Evolutionary conservation across 2,888 invertebrate species (phyloP).

Genomic region (Cyaniris semiargus): DNA sequence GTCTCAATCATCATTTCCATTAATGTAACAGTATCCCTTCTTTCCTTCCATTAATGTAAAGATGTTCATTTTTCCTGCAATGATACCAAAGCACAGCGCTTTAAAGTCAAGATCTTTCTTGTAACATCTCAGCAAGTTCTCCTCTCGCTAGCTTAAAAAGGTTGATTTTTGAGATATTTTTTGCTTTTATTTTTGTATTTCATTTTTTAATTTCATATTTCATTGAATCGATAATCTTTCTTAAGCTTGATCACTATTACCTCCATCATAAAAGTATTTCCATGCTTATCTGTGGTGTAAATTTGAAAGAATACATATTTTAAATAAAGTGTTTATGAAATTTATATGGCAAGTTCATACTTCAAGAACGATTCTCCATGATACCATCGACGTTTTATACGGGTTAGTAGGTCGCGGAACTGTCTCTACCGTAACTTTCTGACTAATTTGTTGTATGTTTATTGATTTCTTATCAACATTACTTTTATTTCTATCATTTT

Average conservation of each 20-base stretch:
- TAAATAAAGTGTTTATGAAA: not conserved
- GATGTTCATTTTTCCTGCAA: not conserved
- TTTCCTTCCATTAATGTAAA: too few species aligned
- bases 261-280: too few species aligned
- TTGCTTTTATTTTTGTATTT: too few species aligned
- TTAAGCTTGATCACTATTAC: too few species aligned
- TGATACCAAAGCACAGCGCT: not conserved
- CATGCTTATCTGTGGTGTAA: too few species aligned
- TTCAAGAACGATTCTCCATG: not conserved
- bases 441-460: constrained; percentile 57
- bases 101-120: not conserved
- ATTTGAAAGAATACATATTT: not conserved
- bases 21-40: not conserved
- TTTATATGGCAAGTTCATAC: not conserved
- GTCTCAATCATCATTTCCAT: not conserved
- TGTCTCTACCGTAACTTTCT: constrained; percentile 60
- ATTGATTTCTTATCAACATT: constrained; percentile 40
- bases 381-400: constrained; percentile 27
- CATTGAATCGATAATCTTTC: too few species aligned
- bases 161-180: too few species aligned
- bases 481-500: not conserved
- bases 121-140: not conserved
- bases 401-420: constrained; percentile 69
- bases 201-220: too few species aligned
- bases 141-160: too few species aligned